Conservation (phyloP, 2,888 invertebrate genomes). For the Cataglyphis rosenhaueri region DNA sequence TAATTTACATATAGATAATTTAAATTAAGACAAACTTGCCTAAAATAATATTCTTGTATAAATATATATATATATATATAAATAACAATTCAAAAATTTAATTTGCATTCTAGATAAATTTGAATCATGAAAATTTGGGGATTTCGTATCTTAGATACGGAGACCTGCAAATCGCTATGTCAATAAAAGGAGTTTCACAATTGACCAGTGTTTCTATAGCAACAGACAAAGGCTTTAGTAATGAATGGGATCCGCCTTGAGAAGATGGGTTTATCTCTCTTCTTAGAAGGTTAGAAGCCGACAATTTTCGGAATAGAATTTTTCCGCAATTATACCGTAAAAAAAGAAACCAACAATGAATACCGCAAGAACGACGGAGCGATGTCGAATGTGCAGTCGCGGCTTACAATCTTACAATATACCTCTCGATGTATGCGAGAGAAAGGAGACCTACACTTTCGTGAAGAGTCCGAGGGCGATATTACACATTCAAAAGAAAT, state of each 20-base stretch:
- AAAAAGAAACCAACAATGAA: constrained; percentile 72
- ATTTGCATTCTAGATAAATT: not conserved
- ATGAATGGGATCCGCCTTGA: constrained; percentile 17
- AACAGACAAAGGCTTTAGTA: constrained; percentile 60
- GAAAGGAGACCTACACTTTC: constrained; percentile 78
- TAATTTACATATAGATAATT: not conserved
- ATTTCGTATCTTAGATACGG: constrained; percentile 42
- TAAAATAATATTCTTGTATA: not conserved
- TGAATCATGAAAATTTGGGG: not conserved
- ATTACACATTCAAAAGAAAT: constrained; percentile 79
- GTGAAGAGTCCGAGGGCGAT: constrained; percentile 81
- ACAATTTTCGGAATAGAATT: constrained; percentile 19
- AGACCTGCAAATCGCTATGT: constrained; percentile 47
- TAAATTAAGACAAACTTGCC: not conserved
- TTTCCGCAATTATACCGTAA: not conserved
- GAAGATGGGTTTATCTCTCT: constrained; percentile 39
- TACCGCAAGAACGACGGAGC: constrained; percentile 74
- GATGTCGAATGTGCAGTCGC: constrained; percentile 82
- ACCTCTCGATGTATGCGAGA: constrained; percentile 70
- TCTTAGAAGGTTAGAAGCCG: constrained; percentile 11
- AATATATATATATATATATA: too few species aligned
- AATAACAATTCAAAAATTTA: not conserved
- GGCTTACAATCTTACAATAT: constrained; percentile 78
- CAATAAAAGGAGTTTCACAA: constrained; percentile 62
- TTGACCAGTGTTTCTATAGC: constrained; percentile 75